These are phyloP conservation scores for Pleuronectes platessa DNA, from an alignment of 2,113 vertebrate species.

Conservation along the genomic window DNA sequence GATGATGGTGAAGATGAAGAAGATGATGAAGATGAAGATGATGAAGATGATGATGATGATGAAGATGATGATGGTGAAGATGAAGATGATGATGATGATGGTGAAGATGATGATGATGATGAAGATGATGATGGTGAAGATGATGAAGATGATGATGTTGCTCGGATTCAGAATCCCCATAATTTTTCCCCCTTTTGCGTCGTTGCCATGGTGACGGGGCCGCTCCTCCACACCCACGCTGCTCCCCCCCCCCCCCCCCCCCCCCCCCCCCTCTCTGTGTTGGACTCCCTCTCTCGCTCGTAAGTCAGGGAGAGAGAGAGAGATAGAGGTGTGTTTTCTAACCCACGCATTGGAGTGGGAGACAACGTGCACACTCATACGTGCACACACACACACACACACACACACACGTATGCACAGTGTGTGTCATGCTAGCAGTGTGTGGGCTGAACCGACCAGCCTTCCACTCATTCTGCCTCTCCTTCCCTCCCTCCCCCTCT, in stretches of 20 bases:
- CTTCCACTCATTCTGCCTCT: conserved; percentile 71
- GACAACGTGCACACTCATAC: conserved; percentile 60
- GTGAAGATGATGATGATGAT: no score
- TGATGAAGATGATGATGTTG: background rate
- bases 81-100: no score
- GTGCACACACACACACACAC: conserved; percentile 40
- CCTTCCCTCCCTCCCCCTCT: conserved; percentile 14
- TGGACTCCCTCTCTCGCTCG: conserved; percentile 1
- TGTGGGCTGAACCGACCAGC: conserved; percentile 76
- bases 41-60: no score
- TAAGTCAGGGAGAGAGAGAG: conserved; percentile 17
- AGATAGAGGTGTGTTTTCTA: conserved; percentile 78
- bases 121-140: no score
- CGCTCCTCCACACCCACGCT: conserved; percentile 77
- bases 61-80: no score
- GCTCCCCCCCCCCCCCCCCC: conserved; percentile 56
- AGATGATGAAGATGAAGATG: no score
- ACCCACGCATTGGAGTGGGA: conserved; percentile 81
- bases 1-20: no score
- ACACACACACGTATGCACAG: conserved; percentile 5
- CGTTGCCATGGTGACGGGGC: conserved; percentile 69
- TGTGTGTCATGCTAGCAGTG: conserved; percentile 76
- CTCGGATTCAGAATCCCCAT: background rate
- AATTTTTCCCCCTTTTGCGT: conserved; percentile 27
- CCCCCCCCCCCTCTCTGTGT: conserved; percentile 22